Evolutionary conservation across 2,797 vertebrate species (phyloP).

Genomic region (Hapalemur alaotrensis): DNA sequence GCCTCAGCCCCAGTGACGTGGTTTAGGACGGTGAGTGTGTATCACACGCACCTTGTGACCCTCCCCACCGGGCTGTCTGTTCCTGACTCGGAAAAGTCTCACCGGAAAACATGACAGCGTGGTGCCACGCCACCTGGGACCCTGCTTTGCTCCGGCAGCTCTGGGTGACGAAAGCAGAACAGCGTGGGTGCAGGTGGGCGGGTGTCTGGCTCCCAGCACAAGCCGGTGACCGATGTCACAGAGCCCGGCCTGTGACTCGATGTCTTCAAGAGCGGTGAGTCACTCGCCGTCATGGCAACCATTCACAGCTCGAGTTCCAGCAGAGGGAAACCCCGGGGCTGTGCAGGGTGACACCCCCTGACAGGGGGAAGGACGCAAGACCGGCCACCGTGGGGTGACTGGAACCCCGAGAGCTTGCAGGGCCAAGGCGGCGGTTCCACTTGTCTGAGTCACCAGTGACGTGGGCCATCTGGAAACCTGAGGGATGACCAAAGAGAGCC

Average conservation of each 20-base stretch:
- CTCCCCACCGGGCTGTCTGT: background rate
- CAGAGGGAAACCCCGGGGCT: constrained; percentile 35
- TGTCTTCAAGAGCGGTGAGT: background rate
- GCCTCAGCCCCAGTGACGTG: background rate
- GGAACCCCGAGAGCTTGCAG: constrained; percentile 6
- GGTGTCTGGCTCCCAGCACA: background rate
- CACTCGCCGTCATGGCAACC: background rate
- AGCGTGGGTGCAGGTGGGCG: background rate
- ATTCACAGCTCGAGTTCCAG: constrained; percentile 28
- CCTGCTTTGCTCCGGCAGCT: background rate
- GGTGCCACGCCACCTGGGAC: background rate
- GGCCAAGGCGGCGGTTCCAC: constrained; percentile 4
- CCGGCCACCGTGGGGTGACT: background rate
- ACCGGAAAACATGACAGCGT: constrained; percentile 26
- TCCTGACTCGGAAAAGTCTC: background rate
- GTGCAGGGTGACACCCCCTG: background rate
- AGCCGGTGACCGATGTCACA: background rate
- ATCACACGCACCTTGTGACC: background rate
- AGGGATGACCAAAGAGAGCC: constrained; percentile 53
- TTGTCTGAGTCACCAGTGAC: constrained; percentile 58
- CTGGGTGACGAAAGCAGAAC: background rate
- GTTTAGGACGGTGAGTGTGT: background rate
- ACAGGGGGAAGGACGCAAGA: background rate
- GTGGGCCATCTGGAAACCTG: constrained; percentile 46
- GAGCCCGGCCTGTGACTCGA: background rate